Evolutionary conservation across 2,797 vertebrate genomes (phyloP).

Genomic region (Lutjanus campechanus): DNA sequence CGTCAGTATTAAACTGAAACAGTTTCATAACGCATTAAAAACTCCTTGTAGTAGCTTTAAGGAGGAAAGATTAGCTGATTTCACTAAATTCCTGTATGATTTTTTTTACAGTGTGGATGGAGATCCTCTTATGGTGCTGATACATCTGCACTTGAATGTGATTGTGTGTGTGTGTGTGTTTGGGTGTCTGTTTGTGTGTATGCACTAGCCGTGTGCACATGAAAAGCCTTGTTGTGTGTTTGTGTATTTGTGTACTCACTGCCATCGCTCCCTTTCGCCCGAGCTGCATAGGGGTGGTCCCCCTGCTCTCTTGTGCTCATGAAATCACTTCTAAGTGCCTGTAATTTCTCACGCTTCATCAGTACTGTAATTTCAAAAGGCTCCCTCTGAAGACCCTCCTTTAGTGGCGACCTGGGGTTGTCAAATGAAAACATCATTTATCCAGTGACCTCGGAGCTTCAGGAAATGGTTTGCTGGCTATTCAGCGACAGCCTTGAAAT

Average conservation of each 20-base stretch:
- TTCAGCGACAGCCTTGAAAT: constrained; percentile 82
- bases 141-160: constrained; percentile 26
- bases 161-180: constrained; percentile 10
- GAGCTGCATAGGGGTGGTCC: constrained; percentile 75
- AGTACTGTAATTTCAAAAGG: constrained; percentile 82
- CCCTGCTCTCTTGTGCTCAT: constrained; percentile 63
- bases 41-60: no score
- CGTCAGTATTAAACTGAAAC: no score
- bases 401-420: constrained; percentile 72
- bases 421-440: constrained; percentile 84
- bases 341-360: constrained; percentile 87
- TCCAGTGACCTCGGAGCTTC: constrained; percentile 82
- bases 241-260: constrained; percentile 61
- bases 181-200: constrained; percentile 16
- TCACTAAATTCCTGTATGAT: no score
- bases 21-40: no score
- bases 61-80: no score
- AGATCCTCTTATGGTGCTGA: constrained; percentile 15
- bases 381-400: constrained; percentile 76
- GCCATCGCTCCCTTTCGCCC: constrained; percentile 42
- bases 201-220: constrained; percentile 19
- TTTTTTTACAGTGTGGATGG: neutral
- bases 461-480: constrained; percentile 83
- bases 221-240: constrained; percentile 48
- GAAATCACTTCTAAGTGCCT: constrained; percentile 82